Evolutionary conservation across 2,888 invertebrate species (phyloP).

Genomic region (Coecobrya sp.): DNA sequence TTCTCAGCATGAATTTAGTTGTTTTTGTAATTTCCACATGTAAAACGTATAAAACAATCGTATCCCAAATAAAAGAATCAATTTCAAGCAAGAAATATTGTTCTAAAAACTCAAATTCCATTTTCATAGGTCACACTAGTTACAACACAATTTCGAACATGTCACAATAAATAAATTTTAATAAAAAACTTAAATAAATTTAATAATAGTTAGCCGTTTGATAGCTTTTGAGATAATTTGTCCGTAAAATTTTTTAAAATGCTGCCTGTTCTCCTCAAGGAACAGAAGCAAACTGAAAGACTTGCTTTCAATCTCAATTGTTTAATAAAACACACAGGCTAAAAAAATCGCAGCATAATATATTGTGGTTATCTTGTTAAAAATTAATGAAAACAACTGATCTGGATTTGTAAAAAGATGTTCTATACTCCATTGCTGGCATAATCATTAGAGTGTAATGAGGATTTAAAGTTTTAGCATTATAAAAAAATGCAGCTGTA

Average conservation of each 20-base stretch:
- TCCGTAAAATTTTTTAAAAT: too few relatives aligned
- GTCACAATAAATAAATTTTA: background rate
- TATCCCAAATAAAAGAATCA: constrained; percentile 62
- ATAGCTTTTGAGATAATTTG: too few relatives aligned
- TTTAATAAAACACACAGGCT: constrained; percentile 6
- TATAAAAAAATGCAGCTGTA: background rate
- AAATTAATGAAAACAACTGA: background rate
- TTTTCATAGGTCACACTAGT: background rate
- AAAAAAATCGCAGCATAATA: background rate
- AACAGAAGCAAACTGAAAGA: background rate
- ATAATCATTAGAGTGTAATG: background rate
- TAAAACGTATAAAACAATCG: constrained; percentile 57
- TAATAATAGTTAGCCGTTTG: too few relatives aligned
- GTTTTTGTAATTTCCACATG: constrained; percentile 76
- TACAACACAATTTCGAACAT: background rate
- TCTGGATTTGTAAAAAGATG: background rate
- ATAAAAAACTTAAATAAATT: background rate
- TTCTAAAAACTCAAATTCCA: constrained; percentile 71
- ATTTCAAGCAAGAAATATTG: constrained; percentile 37
- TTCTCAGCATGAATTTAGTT: constrained; percentile 76
- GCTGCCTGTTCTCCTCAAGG: background rate
- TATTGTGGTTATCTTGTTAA: background rate
- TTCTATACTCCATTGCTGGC: too few relatives aligned
- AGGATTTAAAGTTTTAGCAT: background rate
- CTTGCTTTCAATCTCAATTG: background rate